phyloP scores from a whole-genome alignment of 1,140 invertebrate genomes.

The Campoletis sonorensis region DNA sequence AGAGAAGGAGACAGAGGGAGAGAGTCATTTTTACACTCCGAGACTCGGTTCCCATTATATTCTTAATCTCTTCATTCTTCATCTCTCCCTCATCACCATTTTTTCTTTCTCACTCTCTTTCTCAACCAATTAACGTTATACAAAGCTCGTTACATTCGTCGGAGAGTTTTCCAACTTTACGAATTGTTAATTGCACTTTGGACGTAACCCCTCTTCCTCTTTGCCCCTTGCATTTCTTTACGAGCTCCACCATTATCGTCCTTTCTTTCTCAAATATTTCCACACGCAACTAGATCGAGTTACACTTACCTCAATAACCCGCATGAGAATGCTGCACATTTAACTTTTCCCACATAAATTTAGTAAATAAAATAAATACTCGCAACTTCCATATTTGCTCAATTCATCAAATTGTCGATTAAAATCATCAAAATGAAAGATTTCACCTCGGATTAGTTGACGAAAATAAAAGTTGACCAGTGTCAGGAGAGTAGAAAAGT shows the following conservation, averaged over 20 bases:
- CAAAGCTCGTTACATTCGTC: neutral
- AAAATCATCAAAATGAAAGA: too few species aligned
- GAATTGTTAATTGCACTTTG: neutral
- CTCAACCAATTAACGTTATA: neutral
- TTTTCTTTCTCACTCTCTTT: conserved; percentile 7
- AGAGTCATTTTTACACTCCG: neutral
- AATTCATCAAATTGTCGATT: too few species aligned
- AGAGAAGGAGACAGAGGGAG: neutral
- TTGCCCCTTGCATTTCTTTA: neutral
- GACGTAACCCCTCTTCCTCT: neutral
- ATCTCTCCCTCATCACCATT: conserved; percentile 6
- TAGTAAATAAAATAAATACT: too few species aligned
- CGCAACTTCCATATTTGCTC: too few species aligned
- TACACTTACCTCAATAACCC: neutral
- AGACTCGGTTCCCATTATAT: neutral
- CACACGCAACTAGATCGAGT: conserved; percentile 5
- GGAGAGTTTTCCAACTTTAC: conserved; percentile 6
- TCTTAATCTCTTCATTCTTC: conserved; percentile 4
- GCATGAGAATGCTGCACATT: neutral
- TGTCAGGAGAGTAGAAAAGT: too few species aligned
- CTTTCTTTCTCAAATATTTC: conserved; percentile 8
- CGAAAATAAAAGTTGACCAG: too few species aligned
- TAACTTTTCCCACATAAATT: too few species aligned
- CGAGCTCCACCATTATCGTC: neutral
- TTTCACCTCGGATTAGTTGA: too few species aligned